These are phyloP conservation scores for Alectoris magna DNA, from an alignment of 2,797 vertebrate genomes.

Conservation along the genomic window DNA sequence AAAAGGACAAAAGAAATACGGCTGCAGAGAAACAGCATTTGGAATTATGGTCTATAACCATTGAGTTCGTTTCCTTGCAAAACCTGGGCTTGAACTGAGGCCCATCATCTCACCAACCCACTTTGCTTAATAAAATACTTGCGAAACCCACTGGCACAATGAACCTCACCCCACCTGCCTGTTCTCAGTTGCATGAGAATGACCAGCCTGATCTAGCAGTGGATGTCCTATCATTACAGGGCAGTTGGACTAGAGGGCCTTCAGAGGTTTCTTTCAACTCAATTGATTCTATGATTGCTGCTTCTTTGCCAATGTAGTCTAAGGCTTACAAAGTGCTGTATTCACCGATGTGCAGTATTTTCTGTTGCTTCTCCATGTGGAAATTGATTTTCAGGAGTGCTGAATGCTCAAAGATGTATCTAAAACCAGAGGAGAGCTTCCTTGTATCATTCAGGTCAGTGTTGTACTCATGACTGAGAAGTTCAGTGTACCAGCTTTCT, in stretches of 20 bases:
- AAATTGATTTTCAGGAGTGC: slow-evolving; percentile 12
- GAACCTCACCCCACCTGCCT: neutral
- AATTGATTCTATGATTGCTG: neutral
- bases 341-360: neutral
- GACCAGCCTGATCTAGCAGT: neutral
- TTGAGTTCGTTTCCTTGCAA: neutral
- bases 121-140: neutral
- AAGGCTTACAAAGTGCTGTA: neutral
- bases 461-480: neutral
- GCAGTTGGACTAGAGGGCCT: neutral
- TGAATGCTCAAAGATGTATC: neutral
- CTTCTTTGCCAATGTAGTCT: too few relatives aligned
- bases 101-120: neutral
- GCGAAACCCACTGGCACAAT: neutral
- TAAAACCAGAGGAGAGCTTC: neutral
- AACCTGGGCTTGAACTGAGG: neutral
- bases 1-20: neutral
- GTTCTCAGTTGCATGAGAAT: neutral
- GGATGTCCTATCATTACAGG: neutral
- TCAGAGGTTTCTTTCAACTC: neutral
- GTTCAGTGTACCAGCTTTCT: neutral
- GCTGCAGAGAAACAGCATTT: neutral
- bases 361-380: neutral
- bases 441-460: neutral
- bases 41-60: neutral